Evolutionary conservation across 2,797 vertebrate genomes (phyloP), one percentile per base, ranked within the genome.

Genomic region (Hirundo rustica): DNA sequence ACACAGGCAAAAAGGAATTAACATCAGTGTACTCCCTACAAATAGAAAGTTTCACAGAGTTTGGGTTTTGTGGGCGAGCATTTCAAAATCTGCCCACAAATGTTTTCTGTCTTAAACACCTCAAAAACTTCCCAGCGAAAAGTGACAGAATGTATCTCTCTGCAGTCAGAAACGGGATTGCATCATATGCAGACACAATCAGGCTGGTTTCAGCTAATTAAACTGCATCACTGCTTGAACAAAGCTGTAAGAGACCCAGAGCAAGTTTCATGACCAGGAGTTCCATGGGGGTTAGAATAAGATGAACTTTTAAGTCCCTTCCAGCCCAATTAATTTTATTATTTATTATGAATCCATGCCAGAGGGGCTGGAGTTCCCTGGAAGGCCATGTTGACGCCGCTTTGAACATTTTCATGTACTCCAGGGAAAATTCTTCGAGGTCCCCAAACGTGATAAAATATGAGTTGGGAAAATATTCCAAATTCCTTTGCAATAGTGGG

Each of bases 11-110:
- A 45, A 75, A 88, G 54, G 34, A 40, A 36, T 67, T 50, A 57
- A 44, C 51, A 65, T 57, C 91, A 36, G 18, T 29, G 51, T 16
- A 7, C 14, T 88, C 61, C 85, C 64, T 71, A 40, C 74, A 79
- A 60, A 81, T 25, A 66, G 29, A 91, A 91, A 76, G 45, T 79
- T 72, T 71, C 89, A 68, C 1, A 87, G 75, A 64, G 61, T 61
- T 62, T 80, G 64, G 30, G 30, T 83, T 92, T 62, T 11, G 8
- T 91, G 54, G 78, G 61, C 0, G 18, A 85, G 32, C 76, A 16
- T 81, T 83, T 75, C 76, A 85, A 89, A 91, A 89, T 77, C 91
- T 89, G 61, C 62, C 78, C 87, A 85, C 89, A 80, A 92, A 88
- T 48, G 61, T 82, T 82, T 95, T 93, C 73, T 83, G 57, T 91